Evolutionary conservation across 2,888 invertebrate species (phyloP).

Genomic region (Lasioglossum calceatum): DNA sequence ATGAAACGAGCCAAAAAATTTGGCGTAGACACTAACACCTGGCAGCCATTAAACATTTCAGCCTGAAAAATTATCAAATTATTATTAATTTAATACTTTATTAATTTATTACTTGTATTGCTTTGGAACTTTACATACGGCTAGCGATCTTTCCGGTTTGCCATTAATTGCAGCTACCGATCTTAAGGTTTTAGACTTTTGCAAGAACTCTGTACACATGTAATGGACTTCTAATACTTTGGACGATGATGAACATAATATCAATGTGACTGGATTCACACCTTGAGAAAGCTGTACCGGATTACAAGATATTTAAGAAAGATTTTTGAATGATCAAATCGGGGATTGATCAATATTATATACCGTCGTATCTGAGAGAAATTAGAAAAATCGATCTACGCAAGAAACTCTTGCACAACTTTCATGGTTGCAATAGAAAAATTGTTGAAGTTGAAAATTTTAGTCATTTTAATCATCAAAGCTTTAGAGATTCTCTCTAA

Average conservation of each 20-base stretch:
- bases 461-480: background rate
- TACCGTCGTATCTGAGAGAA: background rate
- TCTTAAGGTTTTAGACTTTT: slow-evolving; percentile 64
- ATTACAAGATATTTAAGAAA: background rate
- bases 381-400: background rate
- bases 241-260: slow-evolving; percentile 87
- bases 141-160: slow-evolving; percentile 72
- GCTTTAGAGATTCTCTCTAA: background rate
- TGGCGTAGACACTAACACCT: slow-evolving; percentile 90
- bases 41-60: slow-evolving; percentile 87
- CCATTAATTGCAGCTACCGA: slow-evolving; percentile 77
- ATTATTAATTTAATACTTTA: background rate
- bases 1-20: slow-evolving; percentile 85
- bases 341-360: background rate
- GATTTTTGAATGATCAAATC: background rate
- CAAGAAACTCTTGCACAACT: background rate
- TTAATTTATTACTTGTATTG: background rate
- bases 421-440: background rate
- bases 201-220: slow-evolving; percentile 68
- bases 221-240: slow-evolving; percentile 71
- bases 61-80: slow-evolving; percentile 66
- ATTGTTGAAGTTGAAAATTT: background rate
- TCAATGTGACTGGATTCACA: slow-evolving; percentile 86
- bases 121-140: slow-evolving; percentile 72
- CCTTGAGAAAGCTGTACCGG: slow-evolving; percentile 54